Percentiles rank a stretch among this genome's conserved stretches.
These are phyloP conservation scores for Ylistrum balloti DNA, from an alignment of 1,140 invertebrate species.

Conservation along the genomic window DNA sequence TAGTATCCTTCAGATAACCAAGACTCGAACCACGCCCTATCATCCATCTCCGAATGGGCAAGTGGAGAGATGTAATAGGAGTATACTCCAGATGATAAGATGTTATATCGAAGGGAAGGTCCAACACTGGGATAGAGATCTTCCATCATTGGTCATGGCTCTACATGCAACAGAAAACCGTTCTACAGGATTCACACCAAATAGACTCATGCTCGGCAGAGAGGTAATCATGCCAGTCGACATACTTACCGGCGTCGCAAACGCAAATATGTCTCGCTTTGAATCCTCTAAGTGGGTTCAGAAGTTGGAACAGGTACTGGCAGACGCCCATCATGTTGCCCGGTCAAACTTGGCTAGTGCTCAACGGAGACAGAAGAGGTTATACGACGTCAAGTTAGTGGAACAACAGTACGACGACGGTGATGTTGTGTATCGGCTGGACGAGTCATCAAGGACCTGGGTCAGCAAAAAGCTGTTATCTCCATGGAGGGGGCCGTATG, in stretches of 20 bases:
- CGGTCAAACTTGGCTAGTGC: conserved; percentile 27
- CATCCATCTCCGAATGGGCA: conserved; percentile 46
- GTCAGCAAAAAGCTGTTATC: conserved; percentile 43
- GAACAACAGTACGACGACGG: conserved; percentile 30
- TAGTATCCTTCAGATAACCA: conserved; percentile 48
- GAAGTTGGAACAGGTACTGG: conserved; percentile 23
- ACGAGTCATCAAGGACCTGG: conserved; percentile 43
- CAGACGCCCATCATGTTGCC: no score
- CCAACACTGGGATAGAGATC: conserved; percentile 45
- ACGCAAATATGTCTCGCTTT: neutral
- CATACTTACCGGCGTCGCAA: neutral
- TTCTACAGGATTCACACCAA: conserved; percentile 51
- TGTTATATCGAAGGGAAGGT: conserved; percentile 43
- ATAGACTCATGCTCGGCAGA: conserved; percentile 57
- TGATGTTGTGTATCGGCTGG: conserved; percentile 47
- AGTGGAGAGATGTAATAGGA: conserved; percentile 49
- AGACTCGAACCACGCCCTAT: conserved; percentile 55
- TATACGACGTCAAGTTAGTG: neutral
- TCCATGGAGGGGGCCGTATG: conserved; percentile 50
- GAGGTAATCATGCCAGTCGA: conserved; percentile 46
- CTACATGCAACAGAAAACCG: conserved; percentile 43
- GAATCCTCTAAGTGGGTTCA: neutral
- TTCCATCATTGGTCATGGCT: conserved; percentile 45
- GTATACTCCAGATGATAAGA: conserved; percentile 41
- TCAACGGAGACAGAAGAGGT: conserved; percentile 43